Percentiles rank a stretch among this genome's conserved stretches.
phyloP scores from a whole-genome alignment of 2,888 invertebrate species.

The Cheilosia vernalis region DNA sequence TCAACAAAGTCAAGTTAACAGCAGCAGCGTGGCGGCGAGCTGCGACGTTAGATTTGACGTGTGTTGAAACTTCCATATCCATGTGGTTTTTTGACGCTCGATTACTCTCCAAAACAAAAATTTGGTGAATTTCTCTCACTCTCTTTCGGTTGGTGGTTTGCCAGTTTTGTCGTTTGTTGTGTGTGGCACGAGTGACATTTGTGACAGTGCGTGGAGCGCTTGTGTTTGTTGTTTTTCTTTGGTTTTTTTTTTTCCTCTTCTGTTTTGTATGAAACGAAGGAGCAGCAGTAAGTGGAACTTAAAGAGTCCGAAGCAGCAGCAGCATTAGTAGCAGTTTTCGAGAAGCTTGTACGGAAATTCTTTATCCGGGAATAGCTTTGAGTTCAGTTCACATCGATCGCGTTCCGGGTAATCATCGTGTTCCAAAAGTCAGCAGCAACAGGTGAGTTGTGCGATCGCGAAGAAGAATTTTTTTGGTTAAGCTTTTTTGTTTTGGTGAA shows the following conservation, averaged over 20 bases:
- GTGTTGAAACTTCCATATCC: constrained; percentile 21
- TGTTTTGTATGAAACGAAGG: constrained; percentile 16
- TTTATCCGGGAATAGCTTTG: constrained; percentile 48
- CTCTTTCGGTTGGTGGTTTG: constrained; percentile 5
- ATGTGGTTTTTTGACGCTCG: constrained; percentile 2
- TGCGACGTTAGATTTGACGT: not conserved
- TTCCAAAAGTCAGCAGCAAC: constrained; percentile 35
- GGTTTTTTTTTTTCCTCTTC: not conserved
- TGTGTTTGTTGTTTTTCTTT: constrained; percentile 17
- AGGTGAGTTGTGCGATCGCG: constrained; percentile 64
- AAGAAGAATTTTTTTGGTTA: not conserved
- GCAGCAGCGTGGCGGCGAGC: constrained; percentile 12
- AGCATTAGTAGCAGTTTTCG: constrained; percentile 37
- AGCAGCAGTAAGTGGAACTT: constrained; percentile 46
- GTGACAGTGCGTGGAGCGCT: constrained; percentile 43
- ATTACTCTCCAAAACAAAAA: constrained; percentile 24
- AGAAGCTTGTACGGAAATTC: constrained; percentile 53
- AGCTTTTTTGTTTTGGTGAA: constrained; percentile 29
- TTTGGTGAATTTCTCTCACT: constrained; percentile 49
- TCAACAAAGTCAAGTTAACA: not conserved
- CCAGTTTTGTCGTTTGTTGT: constrained; percentile 25
- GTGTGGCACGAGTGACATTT: constrained; percentile 21
- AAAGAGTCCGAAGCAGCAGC: constrained; percentile 25
- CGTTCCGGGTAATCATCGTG: constrained; percentile 54
- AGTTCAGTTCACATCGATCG: constrained; percentile 60